Evolutionary conservation across 2,797 vertebrate species (phyloP), one percentile per base, ranked within the genome.

Genomic region (Pangasius mekongensis): DNA sequence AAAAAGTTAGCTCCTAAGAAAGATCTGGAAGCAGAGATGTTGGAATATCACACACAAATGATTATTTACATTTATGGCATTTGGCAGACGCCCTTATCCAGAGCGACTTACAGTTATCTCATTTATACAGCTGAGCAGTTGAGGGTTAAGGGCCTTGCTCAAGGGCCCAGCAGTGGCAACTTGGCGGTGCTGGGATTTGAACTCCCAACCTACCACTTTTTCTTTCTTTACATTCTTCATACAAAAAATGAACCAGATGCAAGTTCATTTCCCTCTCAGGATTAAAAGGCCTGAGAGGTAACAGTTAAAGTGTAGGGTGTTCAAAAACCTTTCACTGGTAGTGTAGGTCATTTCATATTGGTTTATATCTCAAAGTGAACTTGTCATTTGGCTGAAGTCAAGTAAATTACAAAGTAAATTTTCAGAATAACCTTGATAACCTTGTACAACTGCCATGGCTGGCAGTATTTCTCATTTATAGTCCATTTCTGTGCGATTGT

Each of bases 381-480:
- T 58, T 64, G 36, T 83, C 58, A 56, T 20, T 66, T 85, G 86
- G 58, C 64, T 85, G 67, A 89, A 69, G 52, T 66, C 64, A 52
- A 49, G 77, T 52, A 85, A 80, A 86, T 73, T 82, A 43, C 6
- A 78, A 85, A 88, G 62, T 69, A 87, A 52, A 73, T 83, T 67
- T 89, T 66, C 85, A 58, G 27, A 78, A 71, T 83, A 83, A 80
- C 69, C 90, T 87, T 27, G 64, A 52, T 85, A 83, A 89, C 85
- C 43, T 64, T 60, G 27, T 64, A 22, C 78, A 77, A 62, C 76
- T 85, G 39, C 67, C 78, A 83, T 54, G 60, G 24, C 58, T 62
- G 60, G 24, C 24, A 76, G 20, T 58, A 39, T 83, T 90, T 66
- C 80, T 67, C 84, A 66, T 71, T 69, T 88, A 27, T 69, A 43